A percentile compares a stretch with the other conserved stretches of the same genome.
These are phyloP conservation scores for Cepphus grylle DNA, from an alignment of 2,113 vertebrate genomes.

Conservation along the genomic window DNA sequence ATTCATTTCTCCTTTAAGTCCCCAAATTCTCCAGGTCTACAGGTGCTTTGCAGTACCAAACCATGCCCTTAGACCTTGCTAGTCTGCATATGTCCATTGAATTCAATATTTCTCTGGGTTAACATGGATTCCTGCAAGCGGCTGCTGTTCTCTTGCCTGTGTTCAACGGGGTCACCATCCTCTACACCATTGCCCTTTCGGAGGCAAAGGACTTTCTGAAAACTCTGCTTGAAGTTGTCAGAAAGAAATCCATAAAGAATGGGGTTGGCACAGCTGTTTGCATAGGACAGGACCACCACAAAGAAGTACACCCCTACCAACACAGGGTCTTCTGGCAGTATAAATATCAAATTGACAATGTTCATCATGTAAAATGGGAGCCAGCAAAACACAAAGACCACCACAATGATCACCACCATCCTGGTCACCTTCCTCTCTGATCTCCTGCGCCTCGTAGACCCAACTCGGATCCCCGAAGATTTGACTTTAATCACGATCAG, in stretches of 20 bases:
- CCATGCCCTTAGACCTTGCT: constrained; percentile 74
- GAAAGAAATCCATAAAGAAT: constrained; percentile 92
- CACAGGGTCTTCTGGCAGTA: constrained; percentile 84
- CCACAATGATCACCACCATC: constrained; percentile 94
- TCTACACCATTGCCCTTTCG: constrained; percentile 76
- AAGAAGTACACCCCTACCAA: constrained; percentile 87
- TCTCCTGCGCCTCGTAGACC: constrained; percentile 82
- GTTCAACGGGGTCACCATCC: constrained; percentile 78
- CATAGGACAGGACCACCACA: constrained; percentile 88
- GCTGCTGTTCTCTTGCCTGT: constrained; percentile 80
- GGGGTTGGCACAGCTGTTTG: constrained; percentile 95
- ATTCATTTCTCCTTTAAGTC: not conserved
- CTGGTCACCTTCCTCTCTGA: constrained; percentile 89
- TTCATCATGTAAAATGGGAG: constrained; percentile 92
- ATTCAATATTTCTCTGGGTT: constrained; percentile 63
- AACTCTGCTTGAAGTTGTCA: constrained; percentile 94
- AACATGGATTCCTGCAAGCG: constrained; percentile 77
- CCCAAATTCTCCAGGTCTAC: not conserved
- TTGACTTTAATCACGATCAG: constrained; percentile 90
- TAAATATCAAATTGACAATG: constrained; percentile 89
- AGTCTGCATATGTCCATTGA: constrained; percentile 82
- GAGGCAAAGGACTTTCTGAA: constrained; percentile 86
- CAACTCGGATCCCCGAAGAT: constrained; percentile 78
- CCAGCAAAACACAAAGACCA: constrained; percentile 94
- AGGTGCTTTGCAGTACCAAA: not conserved